phyloP scores from a whole-genome alignment of 2,797 vertebrate species.

The Rhabdophis nuchalis region DNA sequence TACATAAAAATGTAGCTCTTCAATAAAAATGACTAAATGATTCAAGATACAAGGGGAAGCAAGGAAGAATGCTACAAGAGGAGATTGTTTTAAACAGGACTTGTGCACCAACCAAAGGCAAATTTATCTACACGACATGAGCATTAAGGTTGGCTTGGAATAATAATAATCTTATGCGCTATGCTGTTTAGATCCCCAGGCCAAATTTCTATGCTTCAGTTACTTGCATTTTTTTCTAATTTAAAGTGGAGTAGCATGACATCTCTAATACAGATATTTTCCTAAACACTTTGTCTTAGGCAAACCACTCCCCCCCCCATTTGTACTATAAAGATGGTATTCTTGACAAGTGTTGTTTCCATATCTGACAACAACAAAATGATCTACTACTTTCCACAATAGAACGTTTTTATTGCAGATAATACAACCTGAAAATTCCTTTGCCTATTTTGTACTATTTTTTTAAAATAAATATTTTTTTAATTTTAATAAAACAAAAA shows the following conservation, averaged over 20 bases:
- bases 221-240: background rate
- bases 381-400: background rate
- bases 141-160: constrained; percentile 15
- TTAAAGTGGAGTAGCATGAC: background rate
- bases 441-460: too few relatives aligned
- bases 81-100: background rate
- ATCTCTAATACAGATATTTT: background rate
- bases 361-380: background rate
- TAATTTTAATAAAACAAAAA: too few relatives aligned
- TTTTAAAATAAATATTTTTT: too few relatives aligned
- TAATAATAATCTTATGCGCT: constrained; percentile 20
- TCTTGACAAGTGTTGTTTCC: background rate
- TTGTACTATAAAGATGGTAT: background rate
- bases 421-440: background rate
- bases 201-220: constrained; percentile 11
- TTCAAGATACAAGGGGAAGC: background rate
- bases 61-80: background rate
- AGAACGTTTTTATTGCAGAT: background rate
- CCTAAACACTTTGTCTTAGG: background rate
- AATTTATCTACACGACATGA: constrained; percentile 32
- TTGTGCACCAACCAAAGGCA: background rate
- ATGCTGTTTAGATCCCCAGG: background rate
- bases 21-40: background rate
- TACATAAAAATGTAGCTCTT: background rate
- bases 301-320: background rate